These are phyloP conservation scores for Acarapis woodi DNA, from an alignment of 1,140 invertebrate species.

Conservation along the genomic window DNA sequence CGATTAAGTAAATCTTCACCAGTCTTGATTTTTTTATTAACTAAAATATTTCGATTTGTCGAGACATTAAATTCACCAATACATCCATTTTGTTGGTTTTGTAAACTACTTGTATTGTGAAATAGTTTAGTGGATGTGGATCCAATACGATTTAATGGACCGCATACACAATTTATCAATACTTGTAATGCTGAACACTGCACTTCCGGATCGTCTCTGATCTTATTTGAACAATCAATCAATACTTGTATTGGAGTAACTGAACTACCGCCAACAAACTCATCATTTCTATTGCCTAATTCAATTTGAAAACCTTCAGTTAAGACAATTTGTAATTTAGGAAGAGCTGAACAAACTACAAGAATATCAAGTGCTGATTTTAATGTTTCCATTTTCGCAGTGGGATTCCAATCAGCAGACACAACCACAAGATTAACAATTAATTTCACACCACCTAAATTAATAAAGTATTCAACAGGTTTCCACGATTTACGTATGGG, in stretches of 20 bases:
- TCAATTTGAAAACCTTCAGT: slow-evolving; percentile 31
- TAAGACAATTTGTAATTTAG: slow-evolving; percentile 47
- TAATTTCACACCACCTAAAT: slow-evolving; percentile 48
- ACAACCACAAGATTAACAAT: slow-evolving; percentile 59
- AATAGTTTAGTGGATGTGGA: slow-evolving; percentile 31
- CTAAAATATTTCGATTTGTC: slow-evolving; percentile 5
- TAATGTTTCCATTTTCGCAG: slow-evolving; percentile 58
- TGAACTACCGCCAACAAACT: slow-evolving; percentile 31
- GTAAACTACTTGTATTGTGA: slow-evolving; percentile 19
- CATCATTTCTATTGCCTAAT: slow-evolving; percentile 30
- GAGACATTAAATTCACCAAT: background rate
- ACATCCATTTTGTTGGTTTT: too few relatives aligned
- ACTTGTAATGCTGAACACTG: slow-evolving; percentile 60
- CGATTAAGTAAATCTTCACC: slow-evolving; percentile 60
- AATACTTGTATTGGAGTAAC: too few relatives aligned
- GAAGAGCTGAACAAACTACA: slow-evolving; percentile 58
- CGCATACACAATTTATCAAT: slow-evolving; percentile 72
- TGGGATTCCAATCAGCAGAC: slow-evolving; percentile 59
- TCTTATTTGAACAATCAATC: too few relatives aligned
- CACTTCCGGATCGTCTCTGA: slow-evolving; percentile 58
- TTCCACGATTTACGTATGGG: slow-evolving; percentile 42
- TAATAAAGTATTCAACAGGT: slow-evolving; percentile 53
- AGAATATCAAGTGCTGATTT: slow-evolving; percentile 62
- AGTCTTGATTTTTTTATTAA: slow-evolving; percentile 20
- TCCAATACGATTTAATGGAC: slow-evolving; percentile 34